Evolutionary conservation across 2,797 vertebrate genomes (phyloP).

Genomic region (Ctenopoma multispine): DNA sequence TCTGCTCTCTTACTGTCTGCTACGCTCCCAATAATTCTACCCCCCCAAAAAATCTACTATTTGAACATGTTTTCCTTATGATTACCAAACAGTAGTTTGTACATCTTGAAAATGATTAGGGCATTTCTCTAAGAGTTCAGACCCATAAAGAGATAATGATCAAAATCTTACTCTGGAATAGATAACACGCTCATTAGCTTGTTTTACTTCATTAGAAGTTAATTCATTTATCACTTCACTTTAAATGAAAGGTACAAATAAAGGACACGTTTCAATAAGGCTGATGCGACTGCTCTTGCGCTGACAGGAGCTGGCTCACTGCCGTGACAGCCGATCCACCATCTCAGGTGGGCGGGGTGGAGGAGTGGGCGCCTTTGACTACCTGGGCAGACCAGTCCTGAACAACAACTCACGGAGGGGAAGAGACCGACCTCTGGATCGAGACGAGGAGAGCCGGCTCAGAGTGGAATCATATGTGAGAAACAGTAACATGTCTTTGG

Average conservation of each 20-base stretch:
- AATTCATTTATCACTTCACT: not conserved
- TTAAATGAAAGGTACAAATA: not conserved
- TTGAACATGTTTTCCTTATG: no score
- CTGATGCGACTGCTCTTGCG: slow-evolving; percentile 12
- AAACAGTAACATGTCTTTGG: slow-evolving; percentile 74
- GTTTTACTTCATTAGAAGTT: not conserved
- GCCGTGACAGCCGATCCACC: slow-evolving; percentile 89
- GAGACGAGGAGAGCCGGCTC: slow-evolving; percentile 59
- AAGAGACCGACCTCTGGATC: slow-evolving; percentile 61
- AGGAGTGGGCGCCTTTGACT: slow-evolving; percentile 76
- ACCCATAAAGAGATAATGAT: no score
- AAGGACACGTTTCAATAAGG: not conserved
- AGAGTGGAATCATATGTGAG: slow-evolving; percentile 79
- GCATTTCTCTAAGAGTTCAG: no score
- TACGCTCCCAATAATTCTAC: no score
- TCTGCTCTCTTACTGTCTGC: no score
- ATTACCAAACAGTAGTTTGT: no score
- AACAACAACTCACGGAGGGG: slow-evolving; percentile 78
- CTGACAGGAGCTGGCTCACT: slow-evolving; percentile 76
- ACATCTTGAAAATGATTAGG: no score
- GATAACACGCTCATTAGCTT: not conserved
- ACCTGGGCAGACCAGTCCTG: slow-evolving; percentile 81
- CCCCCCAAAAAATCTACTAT: no score
- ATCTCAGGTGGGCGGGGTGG: slow-evolving; percentile 86
- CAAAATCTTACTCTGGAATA: no score